Percentiles rank a stretch among this genome's conserved stretches.
Evolutionary conservation across 2,797 vertebrate species (phyloP).

Genomic region (Sorex maritimensis): DNA sequence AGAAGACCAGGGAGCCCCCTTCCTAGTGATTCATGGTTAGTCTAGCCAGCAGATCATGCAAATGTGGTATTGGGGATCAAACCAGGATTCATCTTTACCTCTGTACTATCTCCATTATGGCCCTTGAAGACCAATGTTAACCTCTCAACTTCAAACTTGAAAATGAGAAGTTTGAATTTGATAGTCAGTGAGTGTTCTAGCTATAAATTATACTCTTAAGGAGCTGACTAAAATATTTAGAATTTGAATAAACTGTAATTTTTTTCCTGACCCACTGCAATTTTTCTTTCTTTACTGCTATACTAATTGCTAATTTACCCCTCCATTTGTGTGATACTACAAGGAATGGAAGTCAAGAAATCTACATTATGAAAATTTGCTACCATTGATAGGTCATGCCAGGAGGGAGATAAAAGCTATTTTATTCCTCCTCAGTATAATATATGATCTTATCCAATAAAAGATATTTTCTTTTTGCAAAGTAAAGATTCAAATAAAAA

Average conservation of each 20-base stretch:
- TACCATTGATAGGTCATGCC: constrained; percentile 47
- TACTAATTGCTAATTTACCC: constrained; percentile 69
- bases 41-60: no score
- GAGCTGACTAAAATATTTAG: constrained; percentile 67
- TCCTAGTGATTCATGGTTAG: no score
- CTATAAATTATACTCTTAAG: background rate
- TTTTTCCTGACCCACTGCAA: constrained; percentile 54
- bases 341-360: constrained; percentile 62
- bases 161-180: constrained; percentile 22
- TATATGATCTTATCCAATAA: constrained; percentile 43
- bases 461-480: constrained; percentile 23
- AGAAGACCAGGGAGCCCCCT: no score
- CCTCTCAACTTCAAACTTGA: constrained; percentile 10
- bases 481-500: constrained; percentile 33
- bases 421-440: constrained; percentile 52
- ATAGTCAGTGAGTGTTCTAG: constrained; percentile 20
- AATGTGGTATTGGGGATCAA: no score
- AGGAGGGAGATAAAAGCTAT: constrained; percentile 61
- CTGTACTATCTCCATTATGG: background rate
- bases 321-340: constrained; percentile 38
- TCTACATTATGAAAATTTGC: constrained; percentile 59
- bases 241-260: constrained; percentile 53
- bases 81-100: no score
- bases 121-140: constrained; percentile 27
- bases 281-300: constrained; percentile 22